Evolutionary conservation across 2,113 vertebrate species (phyloP).

Genomic region (Ciconia maguari): DNA sequence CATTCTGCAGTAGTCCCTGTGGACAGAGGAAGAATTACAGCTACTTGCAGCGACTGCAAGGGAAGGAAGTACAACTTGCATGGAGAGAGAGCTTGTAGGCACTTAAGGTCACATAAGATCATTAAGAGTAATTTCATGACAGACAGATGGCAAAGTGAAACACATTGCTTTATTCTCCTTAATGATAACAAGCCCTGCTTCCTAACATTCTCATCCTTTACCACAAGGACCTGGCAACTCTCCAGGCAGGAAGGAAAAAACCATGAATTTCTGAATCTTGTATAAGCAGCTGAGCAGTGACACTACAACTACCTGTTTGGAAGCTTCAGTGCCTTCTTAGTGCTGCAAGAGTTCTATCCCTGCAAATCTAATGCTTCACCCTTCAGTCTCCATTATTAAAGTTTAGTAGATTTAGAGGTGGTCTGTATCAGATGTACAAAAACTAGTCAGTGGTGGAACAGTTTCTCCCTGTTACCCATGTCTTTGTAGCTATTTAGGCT

Average conservation of each 20-base stretch:
- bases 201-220: background rate
- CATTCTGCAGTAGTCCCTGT: slow-evolving; percentile 96
- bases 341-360: background rate
- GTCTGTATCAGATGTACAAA: background rate
- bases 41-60: background rate
- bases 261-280: background rate
- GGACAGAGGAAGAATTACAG: slow-evolving; percentile 60
- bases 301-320: background rate
- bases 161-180: background rate
- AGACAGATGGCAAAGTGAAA: background rate
- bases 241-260: background rate
- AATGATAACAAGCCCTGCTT: background rate
- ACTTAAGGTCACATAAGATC: background rate
- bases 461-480: background rate
- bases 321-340: background rate
- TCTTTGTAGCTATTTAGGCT: background rate
- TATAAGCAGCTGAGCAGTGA: background rate
- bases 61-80: background rate
- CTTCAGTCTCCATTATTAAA: background rate
- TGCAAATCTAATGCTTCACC: background rate
- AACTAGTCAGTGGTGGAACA: background rate
- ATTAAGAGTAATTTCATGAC: background rate
- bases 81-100: background rate
- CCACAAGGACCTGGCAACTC: background rate
- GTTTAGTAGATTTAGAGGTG: background rate